A percentile compares a stretch with the other conserved stretches of the same genome.
These are phyloP conservation scores for Nipponacmea schrenckii DNA, from an alignment of 2,888 invertebrate species.

Conservation along the genomic window DNA sequence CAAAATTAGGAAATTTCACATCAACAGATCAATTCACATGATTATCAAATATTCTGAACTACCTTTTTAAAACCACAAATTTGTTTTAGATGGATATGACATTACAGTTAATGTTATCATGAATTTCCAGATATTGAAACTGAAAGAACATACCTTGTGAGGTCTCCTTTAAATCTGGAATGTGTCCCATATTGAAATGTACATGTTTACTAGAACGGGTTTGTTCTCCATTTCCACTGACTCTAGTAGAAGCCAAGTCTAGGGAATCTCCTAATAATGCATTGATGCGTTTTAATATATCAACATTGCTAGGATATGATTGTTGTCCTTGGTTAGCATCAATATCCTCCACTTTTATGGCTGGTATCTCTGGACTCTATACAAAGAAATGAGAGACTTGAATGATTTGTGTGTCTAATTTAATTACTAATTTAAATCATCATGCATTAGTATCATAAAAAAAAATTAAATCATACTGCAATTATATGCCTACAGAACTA, in stretches of 20 bases:
- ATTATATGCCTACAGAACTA: too few species aligned
- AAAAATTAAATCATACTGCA: too few species aligned
- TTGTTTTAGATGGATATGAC: too few species aligned
- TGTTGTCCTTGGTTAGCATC: constrained; percentile 29
- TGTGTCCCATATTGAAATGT: constrained; percentile 11
- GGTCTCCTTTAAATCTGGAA: constrained; percentile 3
- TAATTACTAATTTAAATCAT: too few species aligned
- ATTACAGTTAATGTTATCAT: too few species aligned
- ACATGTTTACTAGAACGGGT: constrained; percentile 23
- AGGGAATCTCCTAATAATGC: constrained; percentile 67
- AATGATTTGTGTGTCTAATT: too few species aligned
- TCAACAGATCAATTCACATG: not conserved
- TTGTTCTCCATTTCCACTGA: constrained; percentile 20
- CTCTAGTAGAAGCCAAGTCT: constrained; percentile 55
- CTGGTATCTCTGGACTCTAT: constrained; percentile 26
- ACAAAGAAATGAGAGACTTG: not conserved
- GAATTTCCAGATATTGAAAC: too few species aligned
- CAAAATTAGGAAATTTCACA: too few species aligned
- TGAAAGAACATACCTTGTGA: constrained; percentile 15
- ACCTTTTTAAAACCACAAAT: not conserved
- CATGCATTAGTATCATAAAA: too few species aligned
- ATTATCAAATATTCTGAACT: not conserved
- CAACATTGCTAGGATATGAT: constrained; percentile 47
- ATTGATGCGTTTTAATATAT: constrained; percentile 67
- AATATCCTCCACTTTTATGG: constrained; percentile 38